Evolutionary conservation across 1,140 invertebrate species (phyloP).

Genomic region (Phymastichus coffea): DNA sequence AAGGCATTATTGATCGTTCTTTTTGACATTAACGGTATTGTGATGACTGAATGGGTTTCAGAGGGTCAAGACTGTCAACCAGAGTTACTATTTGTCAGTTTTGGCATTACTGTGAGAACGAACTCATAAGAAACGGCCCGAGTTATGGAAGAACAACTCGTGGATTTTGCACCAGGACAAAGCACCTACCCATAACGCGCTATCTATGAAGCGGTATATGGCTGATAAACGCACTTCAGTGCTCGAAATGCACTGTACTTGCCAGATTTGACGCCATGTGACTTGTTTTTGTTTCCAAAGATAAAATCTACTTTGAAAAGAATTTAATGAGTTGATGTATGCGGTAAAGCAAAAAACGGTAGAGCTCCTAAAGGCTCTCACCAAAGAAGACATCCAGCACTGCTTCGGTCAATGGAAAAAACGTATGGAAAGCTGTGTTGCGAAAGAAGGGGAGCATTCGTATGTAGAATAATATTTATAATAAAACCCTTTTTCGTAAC

Average conservation of each 20-base stretch:
- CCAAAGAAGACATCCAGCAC: too few relatives aligned
- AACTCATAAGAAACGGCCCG: too few relatives aligned
- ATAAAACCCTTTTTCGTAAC: too few relatives aligned
- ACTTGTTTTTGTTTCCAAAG: too few relatives aligned
- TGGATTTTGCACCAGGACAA: neutral
- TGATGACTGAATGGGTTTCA: neutral
- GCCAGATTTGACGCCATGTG: neutral
- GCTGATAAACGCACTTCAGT: neutral
- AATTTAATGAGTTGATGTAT: neutral
- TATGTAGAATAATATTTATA: too few relatives aligned
- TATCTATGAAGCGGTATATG: neutral
- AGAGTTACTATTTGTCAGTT: neutral
- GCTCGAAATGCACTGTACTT: neutral
- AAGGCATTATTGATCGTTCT: neutral
- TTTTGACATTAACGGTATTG: neutral
- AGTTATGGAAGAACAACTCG: too few relatives aligned
- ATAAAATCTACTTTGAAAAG: too few relatives aligned
- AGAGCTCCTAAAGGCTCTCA: neutral
- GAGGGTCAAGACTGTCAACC: neutral
- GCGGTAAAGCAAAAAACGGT: neutral
- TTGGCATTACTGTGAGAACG: too few relatives aligned
- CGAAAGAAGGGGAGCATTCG: too few relatives aligned
- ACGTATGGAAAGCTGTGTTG: too few relatives aligned
- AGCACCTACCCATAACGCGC: neutral
- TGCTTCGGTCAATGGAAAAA: neutral